phyloP scores from a whole-genome alignment of 1,140 invertebrate species.

The Cydia strobilella region DNA sequence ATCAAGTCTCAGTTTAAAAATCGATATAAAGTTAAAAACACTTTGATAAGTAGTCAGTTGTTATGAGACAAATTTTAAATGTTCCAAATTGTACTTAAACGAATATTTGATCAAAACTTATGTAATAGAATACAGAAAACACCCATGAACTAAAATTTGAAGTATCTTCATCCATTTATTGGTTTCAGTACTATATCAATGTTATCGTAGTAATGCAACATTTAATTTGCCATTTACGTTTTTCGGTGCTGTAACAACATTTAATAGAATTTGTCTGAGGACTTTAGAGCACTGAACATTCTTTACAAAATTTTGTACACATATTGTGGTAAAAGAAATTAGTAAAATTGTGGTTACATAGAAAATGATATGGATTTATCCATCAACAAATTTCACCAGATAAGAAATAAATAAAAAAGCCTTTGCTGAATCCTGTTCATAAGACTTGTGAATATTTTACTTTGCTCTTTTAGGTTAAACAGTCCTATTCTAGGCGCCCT shows the following conservation, averaged over 20 bases:
- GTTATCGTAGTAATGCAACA: not conserved
- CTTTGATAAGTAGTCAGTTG: too few relatives aligned
- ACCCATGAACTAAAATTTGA: not conserved
- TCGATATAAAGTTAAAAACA: too few relatives aligned
- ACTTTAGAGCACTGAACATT: not conserved
- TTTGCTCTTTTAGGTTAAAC: not conserved
- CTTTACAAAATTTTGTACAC: not conserved
- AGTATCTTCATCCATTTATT: not conserved
- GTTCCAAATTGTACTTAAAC: not conserved
- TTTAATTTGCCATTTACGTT: not conserved
- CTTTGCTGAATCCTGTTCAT: not conserved
- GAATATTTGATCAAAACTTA: not conserved
- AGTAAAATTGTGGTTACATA: not conserved
- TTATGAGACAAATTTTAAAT: too few relatives aligned
- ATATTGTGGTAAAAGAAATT: not conserved
- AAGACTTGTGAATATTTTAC: constrained; percentile 2
- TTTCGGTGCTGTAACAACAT: not conserved
- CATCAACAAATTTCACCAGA: not conserved
- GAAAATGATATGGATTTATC: not conserved
- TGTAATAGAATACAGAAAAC: not conserved
- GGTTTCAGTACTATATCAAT: not conserved
- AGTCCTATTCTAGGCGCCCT: not conserved
- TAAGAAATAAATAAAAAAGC: not conserved
- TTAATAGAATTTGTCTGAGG: not conserved
- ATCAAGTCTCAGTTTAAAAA: too few relatives aligned